phyloP scores from a whole-genome alignment of 1,140 invertebrate species.

The Eurosta solidaginis region DNA sequence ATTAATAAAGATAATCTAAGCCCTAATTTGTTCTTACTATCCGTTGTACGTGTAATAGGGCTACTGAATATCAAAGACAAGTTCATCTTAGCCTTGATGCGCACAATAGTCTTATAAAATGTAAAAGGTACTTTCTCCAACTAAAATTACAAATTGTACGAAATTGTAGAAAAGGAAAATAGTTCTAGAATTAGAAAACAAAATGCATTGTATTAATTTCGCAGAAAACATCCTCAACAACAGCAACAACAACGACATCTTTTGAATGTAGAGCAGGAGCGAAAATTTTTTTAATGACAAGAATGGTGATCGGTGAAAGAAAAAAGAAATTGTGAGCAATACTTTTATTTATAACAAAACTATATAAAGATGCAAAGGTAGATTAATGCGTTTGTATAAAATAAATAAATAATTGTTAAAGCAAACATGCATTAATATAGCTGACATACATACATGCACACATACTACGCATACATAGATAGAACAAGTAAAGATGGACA shows the following conservation, averaged over 20 bases:
- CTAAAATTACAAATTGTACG: too few species aligned
- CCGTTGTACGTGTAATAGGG: too few species aligned
- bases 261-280: slow-evolving; percentile 6
- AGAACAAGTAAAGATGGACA: too few species aligned
- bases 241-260: not conserved
- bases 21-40: too few species aligned
- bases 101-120: too few species aligned
- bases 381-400: not conserved
- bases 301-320: slow-evolving; percentile 15
- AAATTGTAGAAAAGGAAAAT: too few species aligned
- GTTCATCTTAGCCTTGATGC: too few species aligned
- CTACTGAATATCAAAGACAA: too few species aligned
- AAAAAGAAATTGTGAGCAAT: slow-evolving; percentile 1
- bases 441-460: not conserved
- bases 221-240: not conserved
- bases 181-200: slow-evolving; percentile 24
- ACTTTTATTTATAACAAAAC: not conserved
- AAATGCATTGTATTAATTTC: slow-evolving; percentile 15
- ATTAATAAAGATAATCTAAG: too few species aligned
- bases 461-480: too few species aligned
- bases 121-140: too few species aligned
- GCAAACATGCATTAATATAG: not conserved
- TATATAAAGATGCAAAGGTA: not conserved
- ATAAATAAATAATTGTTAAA: not conserved
- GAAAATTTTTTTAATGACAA: slow-evolving; percentile 25